Percentiles rank a stretch among this genome's conserved stretches.
These are phyloP conservation scores for Gnathonemus longibarbis DNA, from an alignment of 2,113 vertebrate species.

Conservation along the genomic window DNA sequence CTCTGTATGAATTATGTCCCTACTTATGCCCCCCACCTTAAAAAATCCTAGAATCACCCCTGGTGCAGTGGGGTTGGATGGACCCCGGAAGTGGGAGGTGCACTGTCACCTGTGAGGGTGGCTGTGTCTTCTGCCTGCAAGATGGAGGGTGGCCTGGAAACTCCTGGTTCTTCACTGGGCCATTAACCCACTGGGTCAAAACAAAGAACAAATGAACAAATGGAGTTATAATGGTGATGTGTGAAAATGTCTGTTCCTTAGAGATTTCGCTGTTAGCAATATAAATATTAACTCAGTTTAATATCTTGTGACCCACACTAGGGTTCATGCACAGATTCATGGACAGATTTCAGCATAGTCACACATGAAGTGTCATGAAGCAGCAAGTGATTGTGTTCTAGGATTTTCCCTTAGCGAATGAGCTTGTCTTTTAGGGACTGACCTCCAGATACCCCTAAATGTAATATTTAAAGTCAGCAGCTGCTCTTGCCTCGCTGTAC, in stretches of 20 bases:
- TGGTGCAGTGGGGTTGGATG: neutral
- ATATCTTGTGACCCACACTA: neutral
- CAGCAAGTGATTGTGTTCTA: neutral
- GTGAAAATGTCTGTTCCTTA: neutral
- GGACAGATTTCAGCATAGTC: neutral
- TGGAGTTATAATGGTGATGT: neutral
- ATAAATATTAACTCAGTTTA: neutral
- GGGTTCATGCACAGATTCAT: neutral
- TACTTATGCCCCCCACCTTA: neutral
- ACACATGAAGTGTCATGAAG: neutral
- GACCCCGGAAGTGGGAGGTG: neutral
- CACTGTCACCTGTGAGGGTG: neutral
- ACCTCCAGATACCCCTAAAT: neutral
- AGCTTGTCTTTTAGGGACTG: neutral
- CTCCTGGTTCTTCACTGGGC: neutral
- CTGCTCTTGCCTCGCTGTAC: neutral
- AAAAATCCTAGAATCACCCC: neutral
- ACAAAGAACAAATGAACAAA: neutral
- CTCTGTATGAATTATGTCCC: neutral
- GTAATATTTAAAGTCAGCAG: neutral
- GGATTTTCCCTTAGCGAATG: neutral
- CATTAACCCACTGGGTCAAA: neutral
- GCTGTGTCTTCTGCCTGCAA: neutral
- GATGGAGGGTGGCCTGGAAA: neutral
- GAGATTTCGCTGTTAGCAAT: neutral